phyloP scores from a whole-genome alignment of 2,797 vertebrate species.

The Morelia viridis region DNA sequence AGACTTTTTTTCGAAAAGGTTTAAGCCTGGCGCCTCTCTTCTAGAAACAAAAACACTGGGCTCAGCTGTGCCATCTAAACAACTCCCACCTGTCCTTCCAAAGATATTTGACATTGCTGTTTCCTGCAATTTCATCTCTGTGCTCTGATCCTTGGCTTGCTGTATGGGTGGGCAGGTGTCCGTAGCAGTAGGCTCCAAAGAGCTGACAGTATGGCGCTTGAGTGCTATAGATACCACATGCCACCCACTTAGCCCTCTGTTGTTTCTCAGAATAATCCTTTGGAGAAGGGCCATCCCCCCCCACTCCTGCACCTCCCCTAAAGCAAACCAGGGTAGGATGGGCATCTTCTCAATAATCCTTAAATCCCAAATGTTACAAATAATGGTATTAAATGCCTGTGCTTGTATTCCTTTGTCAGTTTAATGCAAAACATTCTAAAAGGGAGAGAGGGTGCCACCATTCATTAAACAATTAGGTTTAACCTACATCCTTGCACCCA shows the following conservation, averaged over 20 bases:
- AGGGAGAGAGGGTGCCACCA: not conserved
- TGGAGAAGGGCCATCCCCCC: not conserved
- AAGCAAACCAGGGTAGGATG: not conserved
- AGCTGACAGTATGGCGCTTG: not conserved
- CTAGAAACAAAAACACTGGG: slow-evolving; percentile 6
- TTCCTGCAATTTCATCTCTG: not conserved
- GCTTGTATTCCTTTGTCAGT: not conserved
- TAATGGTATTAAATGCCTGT: not conserved
- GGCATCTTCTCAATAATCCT: not conserved
- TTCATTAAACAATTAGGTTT: not conserved
- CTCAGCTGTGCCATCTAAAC: slow-evolving; percentile 9
- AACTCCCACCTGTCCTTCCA: not conserved
- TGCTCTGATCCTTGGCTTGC: not conserved
- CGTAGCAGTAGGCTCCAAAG: not conserved
- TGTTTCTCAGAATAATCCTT: slow-evolving; percentile 17
- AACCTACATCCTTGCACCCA: not conserved
- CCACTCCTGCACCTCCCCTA: not conserved
- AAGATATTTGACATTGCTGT: not conserved
- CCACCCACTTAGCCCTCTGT: slow-evolving; percentile 7
- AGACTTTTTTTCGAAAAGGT: not conserved
- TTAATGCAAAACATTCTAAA: not conserved
- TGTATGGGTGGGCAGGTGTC: not conserved
- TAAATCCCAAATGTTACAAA: not conserved
- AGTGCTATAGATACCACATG: slow-evolving; percentile 11
- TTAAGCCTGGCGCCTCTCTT: not conserved